Conservation (phyloP, 2,888 invertebrate genomes). For the Phlogophora meticulosa region DNA sequence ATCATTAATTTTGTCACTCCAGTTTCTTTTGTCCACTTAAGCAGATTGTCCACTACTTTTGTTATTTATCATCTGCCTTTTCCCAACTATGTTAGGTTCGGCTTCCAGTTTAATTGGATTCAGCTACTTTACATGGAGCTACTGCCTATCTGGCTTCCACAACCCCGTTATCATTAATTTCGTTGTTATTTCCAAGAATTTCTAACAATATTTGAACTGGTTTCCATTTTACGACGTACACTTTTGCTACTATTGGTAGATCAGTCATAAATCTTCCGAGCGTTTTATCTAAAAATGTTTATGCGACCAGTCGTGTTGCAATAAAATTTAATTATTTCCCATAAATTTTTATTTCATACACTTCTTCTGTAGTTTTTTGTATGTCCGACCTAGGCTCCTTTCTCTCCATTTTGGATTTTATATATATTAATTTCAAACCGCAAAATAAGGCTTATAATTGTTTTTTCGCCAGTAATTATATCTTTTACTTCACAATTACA, state of each 20-base stretch:
- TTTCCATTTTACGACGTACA: conserved; percentile 49
- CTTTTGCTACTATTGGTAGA: conserved; percentile 42
- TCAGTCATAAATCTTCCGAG: conserved; percentile 54
- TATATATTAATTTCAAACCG: conserved; percentile 18
- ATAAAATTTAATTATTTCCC: conserved; percentile 65
- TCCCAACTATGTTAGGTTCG: background rate
- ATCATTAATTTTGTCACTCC: conserved; percentile 6
- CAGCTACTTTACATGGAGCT: background rate
- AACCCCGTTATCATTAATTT: conserved; percentile 15
- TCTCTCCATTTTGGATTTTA: conserved; percentile 13
- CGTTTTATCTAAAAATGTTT: conserved; percentile 55
- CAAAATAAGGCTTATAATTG: background rate
- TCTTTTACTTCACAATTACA: background rate
- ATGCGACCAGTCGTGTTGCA: conserved; percentile 43
- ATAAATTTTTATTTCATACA: conserved; percentile 59
- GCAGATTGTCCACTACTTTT: background rate
- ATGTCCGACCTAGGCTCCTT: conserved; percentile 8
- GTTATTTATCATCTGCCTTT: background rate
- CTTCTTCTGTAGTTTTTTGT: conserved; percentile 47
- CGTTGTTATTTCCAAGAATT: conserved; percentile 47
- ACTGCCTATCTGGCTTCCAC: conserved; percentile 12
- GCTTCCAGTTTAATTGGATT: background rate
- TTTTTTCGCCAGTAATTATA: conserved; percentile 10
- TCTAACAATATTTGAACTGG: conserved; percentile 57
- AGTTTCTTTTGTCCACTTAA: background rate